Base-by-base conservation (phyloP, 2,797 vertebrate genomes). In the Novumbra hubbsi region DNA sequence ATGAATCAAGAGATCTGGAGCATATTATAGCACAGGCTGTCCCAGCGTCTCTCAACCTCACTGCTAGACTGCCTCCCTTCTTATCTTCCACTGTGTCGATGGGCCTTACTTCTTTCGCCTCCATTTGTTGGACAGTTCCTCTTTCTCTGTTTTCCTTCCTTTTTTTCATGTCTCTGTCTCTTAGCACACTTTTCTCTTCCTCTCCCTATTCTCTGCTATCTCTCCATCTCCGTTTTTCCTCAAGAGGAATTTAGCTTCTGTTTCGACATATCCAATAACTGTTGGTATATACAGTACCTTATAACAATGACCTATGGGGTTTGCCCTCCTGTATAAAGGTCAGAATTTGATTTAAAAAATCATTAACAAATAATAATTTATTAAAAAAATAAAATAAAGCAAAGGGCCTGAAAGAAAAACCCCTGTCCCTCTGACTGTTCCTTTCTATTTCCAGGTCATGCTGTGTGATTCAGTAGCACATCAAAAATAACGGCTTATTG, bases 351-450 rank as follows among this genome's bases (percentile, higher is more conserved):
- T 81, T 84, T 80, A 17, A 80, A 83, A 81, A 82, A 76, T 81
- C 81, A 84, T 83, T 83, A 84, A 73, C 70, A 73, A 80, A 74
- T 84, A 88, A 81, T 85, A 82, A 87, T 86, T 88, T 82, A 76
- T 83, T 77, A 81, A 78, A 83, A 83, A 78, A 70, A 70, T 41
- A 73, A 76, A 80, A 73, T 71, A 82, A 82, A 75, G 74, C 60
- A 71, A 68, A 76, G 63, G 77, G 71, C 77, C 68, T 57, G 55
- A 57, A 57, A 57, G 55, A 57, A 57, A 57, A 16, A 11, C n/a
- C 21, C n/a, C 21, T 11, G 21, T 21, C 55, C 8, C 7, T 9
- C 72, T 74, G 62, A 76, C 70, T 71, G 66, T 78, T 82, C 72
- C 64, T 73, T 78, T 77, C 71, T 74, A 45, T 78, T 82, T 75